These are phyloP conservation scores for Agrochola circellaris DNA, from an alignment of 2,888 invertebrate species.

Conservation along the genomic window DNA sequence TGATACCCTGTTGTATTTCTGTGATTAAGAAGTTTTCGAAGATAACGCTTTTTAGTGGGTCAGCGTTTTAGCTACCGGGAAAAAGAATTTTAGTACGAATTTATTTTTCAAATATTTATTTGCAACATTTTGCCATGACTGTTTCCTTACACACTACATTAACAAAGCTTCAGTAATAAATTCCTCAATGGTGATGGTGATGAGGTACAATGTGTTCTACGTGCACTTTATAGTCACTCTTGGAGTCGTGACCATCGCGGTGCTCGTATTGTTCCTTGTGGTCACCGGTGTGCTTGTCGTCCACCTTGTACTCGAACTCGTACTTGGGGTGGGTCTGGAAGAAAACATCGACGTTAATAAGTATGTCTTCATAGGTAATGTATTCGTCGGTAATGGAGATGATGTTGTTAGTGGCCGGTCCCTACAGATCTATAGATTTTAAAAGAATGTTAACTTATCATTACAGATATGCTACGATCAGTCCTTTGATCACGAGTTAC, in stretches of 20 bases:
- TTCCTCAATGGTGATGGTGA: constrained; percentile 56
- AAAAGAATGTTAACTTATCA: no score
- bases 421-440: no score
- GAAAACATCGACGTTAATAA: neutral
- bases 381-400: no score
- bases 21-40: neutral
- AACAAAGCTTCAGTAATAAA: constrained; percentile 14
- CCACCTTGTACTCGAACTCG: constrained; percentile 78
- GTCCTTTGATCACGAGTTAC: neutral
- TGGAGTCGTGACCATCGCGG: constrained; percentile 89
- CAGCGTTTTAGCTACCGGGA: no score
- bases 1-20: neutral
- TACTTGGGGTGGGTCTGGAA: constrained; percentile 78
- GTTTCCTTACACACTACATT: constrained; percentile 24
- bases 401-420: neutral
- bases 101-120: constrained; percentile 20
- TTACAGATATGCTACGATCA: neutral
- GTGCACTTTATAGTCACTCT: constrained; percentile 89
- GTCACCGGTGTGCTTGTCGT: constrained; percentile 90
- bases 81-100: neutral
- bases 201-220: constrained; percentile 74
- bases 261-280: constrained; percentile 87
- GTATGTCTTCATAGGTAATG: neutral
- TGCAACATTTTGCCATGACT: neutral
- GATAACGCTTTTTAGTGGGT: neutral